Evolutionary conservation across 2,888 invertebrate genomes (phyloP).

Genomic region (Chirona hameri): DNA sequence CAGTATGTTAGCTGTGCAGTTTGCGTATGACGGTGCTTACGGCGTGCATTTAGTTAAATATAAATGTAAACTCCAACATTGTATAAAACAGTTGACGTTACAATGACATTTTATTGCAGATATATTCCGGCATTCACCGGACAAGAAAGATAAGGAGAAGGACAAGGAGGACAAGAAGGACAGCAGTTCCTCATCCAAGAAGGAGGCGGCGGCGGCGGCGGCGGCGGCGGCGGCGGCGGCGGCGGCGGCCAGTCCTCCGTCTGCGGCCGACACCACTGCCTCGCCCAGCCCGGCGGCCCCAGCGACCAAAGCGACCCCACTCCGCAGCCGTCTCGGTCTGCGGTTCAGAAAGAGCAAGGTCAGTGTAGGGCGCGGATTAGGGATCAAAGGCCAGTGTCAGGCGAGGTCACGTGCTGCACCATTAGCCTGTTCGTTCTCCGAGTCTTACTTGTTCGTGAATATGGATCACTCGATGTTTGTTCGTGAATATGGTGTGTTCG

Average conservation of each 20-base stretch:
- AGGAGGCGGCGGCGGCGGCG: neutral
- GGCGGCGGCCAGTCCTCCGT: neutral
- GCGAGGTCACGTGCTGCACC: too few relatives aligned
- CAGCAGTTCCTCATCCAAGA: neutral
- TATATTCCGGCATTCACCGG: neutral
- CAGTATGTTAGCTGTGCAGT: too few relatives aligned
- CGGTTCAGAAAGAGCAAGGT: slow-evolving; percentile 5
- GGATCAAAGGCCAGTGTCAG: too few relatives aligned
- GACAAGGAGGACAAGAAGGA: too few relatives aligned
- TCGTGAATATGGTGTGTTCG: too few relatives aligned
- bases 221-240: too few relatives aligned
- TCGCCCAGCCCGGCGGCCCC: neutral
- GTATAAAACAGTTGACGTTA: neutral
- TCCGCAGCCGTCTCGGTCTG: neutral
- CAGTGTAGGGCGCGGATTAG: neutral
- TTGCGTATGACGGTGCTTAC: too few relatives aligned
- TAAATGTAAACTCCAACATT: too few relatives aligned
- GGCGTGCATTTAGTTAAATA: too few relatives aligned
- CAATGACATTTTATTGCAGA: neutral
- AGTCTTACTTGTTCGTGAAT: too few relatives aligned
- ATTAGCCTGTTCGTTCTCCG: too few relatives aligned
- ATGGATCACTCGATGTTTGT: too few relatives aligned
- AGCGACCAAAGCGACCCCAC: neutral
- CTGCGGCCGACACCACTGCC: neutral
- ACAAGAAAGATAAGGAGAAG: neutral